phyloP scores from a whole-genome alignment of 2,113 vertebrate genomes.

The Callipepla californica region DNA sequence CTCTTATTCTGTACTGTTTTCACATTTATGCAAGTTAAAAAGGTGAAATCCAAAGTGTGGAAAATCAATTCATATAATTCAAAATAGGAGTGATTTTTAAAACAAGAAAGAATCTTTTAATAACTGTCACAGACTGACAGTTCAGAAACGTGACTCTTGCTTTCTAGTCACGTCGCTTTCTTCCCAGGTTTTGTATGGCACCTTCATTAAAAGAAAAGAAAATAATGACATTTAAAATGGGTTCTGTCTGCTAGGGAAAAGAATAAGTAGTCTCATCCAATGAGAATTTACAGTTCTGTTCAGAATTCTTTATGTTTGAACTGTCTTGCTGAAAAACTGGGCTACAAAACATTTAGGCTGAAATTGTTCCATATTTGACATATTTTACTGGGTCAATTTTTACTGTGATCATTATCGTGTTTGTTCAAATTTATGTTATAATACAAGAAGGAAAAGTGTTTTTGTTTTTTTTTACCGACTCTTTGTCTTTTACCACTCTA shows the following conservation, averaged over 20 bases:
- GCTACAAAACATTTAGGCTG: background rate
- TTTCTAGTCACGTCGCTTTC: constrained; percentile 5
- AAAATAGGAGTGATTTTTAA: background rate
- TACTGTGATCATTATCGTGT: background rate
- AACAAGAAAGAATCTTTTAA: constrained; percentile 50
- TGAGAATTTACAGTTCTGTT: background rate
- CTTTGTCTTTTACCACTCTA: background rate
- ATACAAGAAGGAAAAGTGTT: background rate
- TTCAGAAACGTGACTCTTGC: background rate
- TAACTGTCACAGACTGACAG: constrained; percentile 33
- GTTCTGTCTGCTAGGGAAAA: background rate
- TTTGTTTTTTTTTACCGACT: background rate
- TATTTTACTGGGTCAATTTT: background rate
- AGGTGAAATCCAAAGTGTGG: constrained; percentile 31
- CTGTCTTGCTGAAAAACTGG: background rate
- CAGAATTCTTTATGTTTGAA: background rate
- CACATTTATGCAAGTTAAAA: constrained; percentile 19
- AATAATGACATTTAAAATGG: constrained; percentile 28
- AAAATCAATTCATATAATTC: background rate
- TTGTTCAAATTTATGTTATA: background rate
- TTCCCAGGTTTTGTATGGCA: background rate
- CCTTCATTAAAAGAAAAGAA: background rate
- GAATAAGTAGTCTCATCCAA: background rate
- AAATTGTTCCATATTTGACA: background rate
- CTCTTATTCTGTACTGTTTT: constrained; percentile 30